Conservation (phyloP, 2,113 vertebrate species). For the Etheostoma spectabile region DNA sequence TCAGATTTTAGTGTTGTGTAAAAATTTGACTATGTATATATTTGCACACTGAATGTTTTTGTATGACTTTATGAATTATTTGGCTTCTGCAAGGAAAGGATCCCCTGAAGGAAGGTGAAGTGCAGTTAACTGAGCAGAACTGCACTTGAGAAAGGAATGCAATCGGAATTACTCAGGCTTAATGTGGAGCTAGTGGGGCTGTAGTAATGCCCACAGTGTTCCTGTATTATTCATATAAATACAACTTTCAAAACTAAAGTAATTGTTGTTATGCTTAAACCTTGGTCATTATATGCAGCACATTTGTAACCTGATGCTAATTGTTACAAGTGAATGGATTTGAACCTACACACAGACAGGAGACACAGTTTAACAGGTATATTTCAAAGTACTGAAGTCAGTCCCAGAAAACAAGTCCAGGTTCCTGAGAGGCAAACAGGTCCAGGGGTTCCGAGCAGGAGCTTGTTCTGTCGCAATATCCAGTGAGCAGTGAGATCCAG, state of each 20-base stretch:
- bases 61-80: background rate
- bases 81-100: background rate
- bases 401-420: too few relatives aligned
- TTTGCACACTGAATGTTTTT: background rate
- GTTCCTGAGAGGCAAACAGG: too few relatives aligned
- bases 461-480: too few relatives aligned
- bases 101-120: background rate
- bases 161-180: constrained; percentile 19
- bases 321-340: too few relatives aligned
- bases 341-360: too few relatives aligned
- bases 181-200: background rate
- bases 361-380: too few relatives aligned
- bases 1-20: background rate
- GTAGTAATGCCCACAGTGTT: background rate
- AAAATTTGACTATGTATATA: too few relatives aligned
- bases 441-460: too few relatives aligned
- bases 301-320: constrained; percentile 3
- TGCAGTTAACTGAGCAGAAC: constrained; percentile 1
- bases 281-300: background rate
- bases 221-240: constrained; percentile 14
- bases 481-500: too few relatives aligned
- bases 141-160: constrained; percentile 1
- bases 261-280: background rate
- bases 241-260: background rate
- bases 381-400: too few relatives aligned